A percentile compares a stretch with the other conserved stretches of the same genome.
Evolutionary conservation across 2,888 invertebrate species (phyloP).

Genomic region (Dicroscelio sp.): DNA sequence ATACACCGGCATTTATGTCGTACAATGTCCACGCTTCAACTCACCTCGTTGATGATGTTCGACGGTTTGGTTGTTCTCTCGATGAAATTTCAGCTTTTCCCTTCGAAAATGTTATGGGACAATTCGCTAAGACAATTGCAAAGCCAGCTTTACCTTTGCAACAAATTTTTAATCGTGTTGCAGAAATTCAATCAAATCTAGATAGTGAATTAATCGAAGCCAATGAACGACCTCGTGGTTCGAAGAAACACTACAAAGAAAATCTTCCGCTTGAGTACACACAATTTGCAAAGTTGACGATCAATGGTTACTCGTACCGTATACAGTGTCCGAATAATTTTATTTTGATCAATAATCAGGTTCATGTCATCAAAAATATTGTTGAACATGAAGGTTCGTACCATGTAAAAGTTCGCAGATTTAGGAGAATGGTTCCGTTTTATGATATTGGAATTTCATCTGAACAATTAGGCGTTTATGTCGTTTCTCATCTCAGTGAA

Average conservation of each 20-base stretch:
- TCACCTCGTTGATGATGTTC: too few relatives aligned
- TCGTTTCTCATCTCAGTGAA: conserved; percentile 7
- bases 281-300: conserved; percentile 15
- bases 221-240: not conserved
- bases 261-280: not conserved
- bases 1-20: conserved; percentile 14
- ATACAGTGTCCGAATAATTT: not conserved
- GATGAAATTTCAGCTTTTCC: conserved; percentile 37
- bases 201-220: not conserved
- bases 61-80: too few relatives aligned
- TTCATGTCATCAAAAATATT: conserved; percentile 15
- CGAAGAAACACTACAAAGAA: conserved; percentile 2
- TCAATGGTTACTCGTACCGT: conserved; percentile 1
- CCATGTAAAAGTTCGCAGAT: not conserved
- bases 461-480: conserved; percentile 8
- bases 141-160: conserved; percentile 27
- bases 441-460: conserved; percentile 38
- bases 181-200: conserved; percentile 3
- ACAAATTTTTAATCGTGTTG: conserved; percentile 5
- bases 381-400: not conserved
- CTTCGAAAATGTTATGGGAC: conserved; percentile 39
- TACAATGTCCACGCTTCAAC: conserved; percentile 40
- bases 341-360: conserved; percentile 3
- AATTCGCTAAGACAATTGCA: not conserved
- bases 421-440: conserved; percentile 26